Percentiles rank a stretch among this genome's conserved stretches.
Evolutionary conservation across 2,888 invertebrate species (phyloP).

Genomic region (Pristionchus japonicus): DNA sequence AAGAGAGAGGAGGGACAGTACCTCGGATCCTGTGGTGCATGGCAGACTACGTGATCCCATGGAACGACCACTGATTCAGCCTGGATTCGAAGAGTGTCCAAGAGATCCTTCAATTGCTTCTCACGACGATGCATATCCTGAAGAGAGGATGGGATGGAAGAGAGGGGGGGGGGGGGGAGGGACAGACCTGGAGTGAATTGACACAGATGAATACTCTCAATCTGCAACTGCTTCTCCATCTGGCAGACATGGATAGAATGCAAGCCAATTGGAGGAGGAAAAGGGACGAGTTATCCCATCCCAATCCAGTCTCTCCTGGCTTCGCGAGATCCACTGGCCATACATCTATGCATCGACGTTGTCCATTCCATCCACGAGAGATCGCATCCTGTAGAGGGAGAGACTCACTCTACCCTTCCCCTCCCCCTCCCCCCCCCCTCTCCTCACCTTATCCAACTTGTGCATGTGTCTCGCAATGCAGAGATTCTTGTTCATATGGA

Average conservation of each 20-base stretch:
- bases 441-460: constrained; percentile 83
- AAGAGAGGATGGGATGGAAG: not conserved
- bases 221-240: constrained; percentile 87
- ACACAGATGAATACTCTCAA: constrained; percentile 87
- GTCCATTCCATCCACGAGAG: constrained; percentile 62
- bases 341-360: constrained; percentile 86
- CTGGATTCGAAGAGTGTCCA: constrained; percentile 88
- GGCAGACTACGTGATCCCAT: constrained; percentile 78
- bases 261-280: constrained; percentile 97
- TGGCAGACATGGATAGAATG: constrained; percentile 82
- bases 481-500: constrained; percentile 93
- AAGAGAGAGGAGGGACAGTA: not conserved
- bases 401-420: not conserved
- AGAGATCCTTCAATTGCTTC: constrained; percentile 78
- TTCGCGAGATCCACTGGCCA: constrained; percentile 96
- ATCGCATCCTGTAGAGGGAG: constrained; percentile 53
- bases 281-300: constrained; percentile 86
- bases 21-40: constrained; percentile 56
- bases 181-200: constrained; percentile 72
- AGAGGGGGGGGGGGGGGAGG: not conserved
- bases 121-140: constrained; percentile 75
- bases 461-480: constrained; percentile 93
- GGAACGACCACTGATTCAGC: constrained; percentile 83
- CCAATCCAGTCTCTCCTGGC: constrained; percentile 82
- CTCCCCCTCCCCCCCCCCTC: not conserved